Evolutionary conservation across 1,140 invertebrate genomes (phyloP), one percentile per base, ranked within the genome.

Genomic region (Linepithema humile): DNA sequence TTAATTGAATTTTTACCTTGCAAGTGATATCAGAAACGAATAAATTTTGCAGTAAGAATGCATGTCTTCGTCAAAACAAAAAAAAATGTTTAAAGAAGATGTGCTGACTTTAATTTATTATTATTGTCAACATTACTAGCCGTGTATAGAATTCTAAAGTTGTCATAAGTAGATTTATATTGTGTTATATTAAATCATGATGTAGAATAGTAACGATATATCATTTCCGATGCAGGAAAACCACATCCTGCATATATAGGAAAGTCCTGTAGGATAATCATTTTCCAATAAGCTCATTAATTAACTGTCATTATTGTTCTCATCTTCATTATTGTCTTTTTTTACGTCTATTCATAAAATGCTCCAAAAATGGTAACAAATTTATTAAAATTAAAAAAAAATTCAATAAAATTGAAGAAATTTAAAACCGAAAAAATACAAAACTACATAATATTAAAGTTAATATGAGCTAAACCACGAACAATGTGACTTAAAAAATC

Each of bases 201-300:
- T 15, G 72, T 20, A 62, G 15, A 72, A 15, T n/a, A 53, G 43
- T 29, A 48, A 26, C 64, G 40, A 43, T 38, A 26, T 40, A 32
- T 60, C 5, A 48, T 75, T 60, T 43, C 40, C 20, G 4, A 40
- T 12, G 38, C 7, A 59, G 5, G 15, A 74, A 60, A 9, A 40
- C 23, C 23, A 50, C 53, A 64, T 62, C 62, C 62, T 82, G 32
- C 74, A n/a, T n/a, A n/a, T n/a, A n/a, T 53, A 23, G 72, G 40
- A 62, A 38, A 77, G 29, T 69, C 53, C 55, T 84, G 84, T n/a
- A n/a, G n/a, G n/a, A n/a, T n/a, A 87, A 74, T 62, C 75, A n/a
- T 57, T 48, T 65, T 65, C 20, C 73, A 78, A 88, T 88, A 90
- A 90, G 83, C n/a, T 89, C 83, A 82, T 89, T 90, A 86, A 83